phyloP scores from a whole-genome alignment of 1,140 invertebrate genomes.

The Bombus sylvicola region DNA sequence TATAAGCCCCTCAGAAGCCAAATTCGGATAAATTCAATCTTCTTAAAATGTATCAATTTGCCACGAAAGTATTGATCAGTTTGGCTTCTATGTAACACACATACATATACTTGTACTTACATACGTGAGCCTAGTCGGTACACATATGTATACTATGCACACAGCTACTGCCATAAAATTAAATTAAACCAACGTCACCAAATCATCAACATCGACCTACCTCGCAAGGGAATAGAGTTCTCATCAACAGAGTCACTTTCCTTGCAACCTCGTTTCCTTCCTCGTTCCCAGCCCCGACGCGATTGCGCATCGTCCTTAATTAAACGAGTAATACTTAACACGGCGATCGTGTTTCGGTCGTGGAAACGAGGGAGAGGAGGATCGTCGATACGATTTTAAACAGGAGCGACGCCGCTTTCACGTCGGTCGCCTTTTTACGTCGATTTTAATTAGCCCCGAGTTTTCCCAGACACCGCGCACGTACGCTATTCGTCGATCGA shows the following conservation, averaged over 20 bases:
- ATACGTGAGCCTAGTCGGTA: too few relatives aligned
- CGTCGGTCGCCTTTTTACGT: conserved; percentile 47
- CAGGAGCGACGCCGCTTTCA: conserved; percentile 53
- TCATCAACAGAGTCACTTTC: conserved; percentile 69
- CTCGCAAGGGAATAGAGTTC: conserved; percentile 45
- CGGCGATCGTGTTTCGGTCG: conserved; percentile 50
- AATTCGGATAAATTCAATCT: too few relatives aligned
- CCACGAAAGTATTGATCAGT: too few relatives aligned
- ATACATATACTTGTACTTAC: too few relatives aligned
- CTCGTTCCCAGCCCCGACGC: conserved; percentile 68
- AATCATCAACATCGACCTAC: neutral
- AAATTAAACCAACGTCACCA: neutral
- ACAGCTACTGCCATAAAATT: neutral
- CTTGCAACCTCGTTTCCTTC: conserved; percentile 60
- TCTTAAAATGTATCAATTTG: too few relatives aligned
- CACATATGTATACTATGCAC: too few relatives aligned
- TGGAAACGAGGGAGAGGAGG: conserved; percentile 70
- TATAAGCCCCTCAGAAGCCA: too few relatives aligned
- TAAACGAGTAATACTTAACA: conserved; percentile 54
- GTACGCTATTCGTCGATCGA: neutral
- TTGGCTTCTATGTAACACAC: too few relatives aligned
- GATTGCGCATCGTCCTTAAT: conserved; percentile 59
- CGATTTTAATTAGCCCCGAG: conserved; percentile 72
- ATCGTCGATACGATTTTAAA: conserved; percentile 43
- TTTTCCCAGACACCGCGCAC: neutral